Percentiles rank a stretch among this genome's conserved stretches.
Evolutionary conservation across 2,888 invertebrate genomes (phyloP).

Genomic region (Chesias legatella): DNA sequence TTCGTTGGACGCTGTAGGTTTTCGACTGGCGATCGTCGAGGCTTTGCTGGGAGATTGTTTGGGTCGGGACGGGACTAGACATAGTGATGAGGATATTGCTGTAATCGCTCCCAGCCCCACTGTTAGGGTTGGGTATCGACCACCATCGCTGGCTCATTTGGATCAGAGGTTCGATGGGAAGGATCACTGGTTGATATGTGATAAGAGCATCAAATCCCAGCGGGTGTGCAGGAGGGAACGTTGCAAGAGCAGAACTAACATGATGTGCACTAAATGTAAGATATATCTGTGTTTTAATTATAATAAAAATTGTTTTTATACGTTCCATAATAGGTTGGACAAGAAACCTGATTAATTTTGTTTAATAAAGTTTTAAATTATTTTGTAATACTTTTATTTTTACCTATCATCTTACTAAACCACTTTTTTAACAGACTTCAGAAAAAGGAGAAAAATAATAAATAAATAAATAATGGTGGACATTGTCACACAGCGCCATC

Average conservation of each 20-base stretch:
- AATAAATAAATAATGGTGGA: no score
- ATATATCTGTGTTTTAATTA: constrained; percentile 29
- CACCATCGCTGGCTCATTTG: constrained; percentile 16
- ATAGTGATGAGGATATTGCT: neutral
- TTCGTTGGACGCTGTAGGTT: constrained; percentile 24
- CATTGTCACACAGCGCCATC: no score
- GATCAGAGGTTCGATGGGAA: constrained; percentile 25
- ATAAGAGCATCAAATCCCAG: constrained; percentile 22
- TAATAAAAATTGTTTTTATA: constrained; percentile 22
- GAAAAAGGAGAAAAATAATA: no score
- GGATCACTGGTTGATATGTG: constrained; percentile 29
- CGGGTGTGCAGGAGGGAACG: constrained; percentile 16
- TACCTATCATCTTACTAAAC: no score
- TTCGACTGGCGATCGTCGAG: constrained; percentile 25
- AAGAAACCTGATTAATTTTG: constrained; percentile 12
- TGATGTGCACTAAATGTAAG: constrained; percentile 30
- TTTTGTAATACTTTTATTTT: no score
- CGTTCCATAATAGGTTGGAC: constrained; percentile 20
- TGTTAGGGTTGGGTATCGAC: constrained; percentile 14
- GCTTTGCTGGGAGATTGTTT: constrained; percentile 13
- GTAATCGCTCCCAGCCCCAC: neutral
- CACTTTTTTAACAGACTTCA: no score
- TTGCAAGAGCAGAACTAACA: constrained; percentile 24
- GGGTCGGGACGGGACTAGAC: neutral
- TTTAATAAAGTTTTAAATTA: no score